Conservation (phyloP, 2,888 invertebrate species). For the Drosophila ustulata region DNA sequence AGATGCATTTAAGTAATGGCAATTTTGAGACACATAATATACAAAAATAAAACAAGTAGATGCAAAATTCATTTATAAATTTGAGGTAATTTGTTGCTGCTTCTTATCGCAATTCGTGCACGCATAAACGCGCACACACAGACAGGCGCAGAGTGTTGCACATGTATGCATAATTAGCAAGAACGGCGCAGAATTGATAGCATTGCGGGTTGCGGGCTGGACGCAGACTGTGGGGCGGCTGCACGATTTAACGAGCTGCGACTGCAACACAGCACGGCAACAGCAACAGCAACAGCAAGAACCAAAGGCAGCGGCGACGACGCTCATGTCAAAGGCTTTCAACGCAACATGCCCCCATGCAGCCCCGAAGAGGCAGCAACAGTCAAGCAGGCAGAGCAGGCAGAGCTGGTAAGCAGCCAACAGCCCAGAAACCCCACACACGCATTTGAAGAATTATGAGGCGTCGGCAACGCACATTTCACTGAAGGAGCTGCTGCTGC, state of each 20-base stretch:
- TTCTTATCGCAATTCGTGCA: constrained; percentile 6
- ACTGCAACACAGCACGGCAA: constrained; percentile 40
- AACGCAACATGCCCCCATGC: constrained; percentile 59
- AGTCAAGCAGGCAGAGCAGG: not conserved
- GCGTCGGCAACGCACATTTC: constrained; percentile 73
- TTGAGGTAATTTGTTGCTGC: not conserved
- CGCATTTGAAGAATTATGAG: constrained; percentile 77
- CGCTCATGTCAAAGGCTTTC: constrained; percentile 64
- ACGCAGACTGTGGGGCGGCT: constrained; percentile 28
- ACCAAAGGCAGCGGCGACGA: constrained; percentile 26
- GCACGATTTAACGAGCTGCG: constrained; percentile 73
- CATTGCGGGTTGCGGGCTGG: constrained; percentile 34
- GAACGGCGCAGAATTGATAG: constrained; percentile 64
- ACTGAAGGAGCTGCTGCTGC: constrained; percentile 58
- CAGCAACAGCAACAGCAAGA: not conserved
- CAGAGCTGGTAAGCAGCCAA: constrained; percentile 28
- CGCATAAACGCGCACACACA: constrained; percentile 41
- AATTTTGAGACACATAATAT: too few relatives aligned
- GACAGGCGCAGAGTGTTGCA: constrained; percentile 12
- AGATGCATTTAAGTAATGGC: too few relatives aligned
- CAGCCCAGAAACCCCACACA: constrained; percentile 69
- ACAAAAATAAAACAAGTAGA: not conserved
- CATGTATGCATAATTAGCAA: constrained; percentile 76
- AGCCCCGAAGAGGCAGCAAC: constrained; percentile 9
- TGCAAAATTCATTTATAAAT: too few relatives aligned